Conservation (phyloP, 1,140 invertebrate genomes). For the Mya arenaria region DNA sequence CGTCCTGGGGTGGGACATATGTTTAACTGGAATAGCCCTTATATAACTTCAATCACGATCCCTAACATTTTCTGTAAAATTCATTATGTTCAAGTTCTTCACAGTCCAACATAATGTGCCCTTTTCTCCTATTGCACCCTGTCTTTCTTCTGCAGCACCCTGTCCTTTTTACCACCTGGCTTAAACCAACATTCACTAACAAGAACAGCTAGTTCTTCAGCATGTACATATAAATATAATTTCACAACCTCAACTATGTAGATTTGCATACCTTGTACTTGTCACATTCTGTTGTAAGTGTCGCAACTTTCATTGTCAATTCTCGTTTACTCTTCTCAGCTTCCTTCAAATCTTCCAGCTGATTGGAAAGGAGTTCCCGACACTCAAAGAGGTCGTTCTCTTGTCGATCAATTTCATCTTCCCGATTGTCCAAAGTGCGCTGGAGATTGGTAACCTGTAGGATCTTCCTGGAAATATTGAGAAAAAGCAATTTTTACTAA, state of each 20-base stretch:
- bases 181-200: no score
- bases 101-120: no score
- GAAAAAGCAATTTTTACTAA: no score
- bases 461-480: constrained; percentile 47
- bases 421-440: constrained; percentile 60
- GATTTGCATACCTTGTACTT: constrained; percentile 22
- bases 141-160: no score
- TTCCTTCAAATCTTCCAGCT: constrained; percentile 36
- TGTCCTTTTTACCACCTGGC: no score
- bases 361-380: constrained; percentile 48
- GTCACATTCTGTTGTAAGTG: not conserved
- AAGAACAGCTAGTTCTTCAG: no score
- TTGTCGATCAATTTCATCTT: constrained; percentile 58
- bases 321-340: not conserved
- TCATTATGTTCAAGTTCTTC: no score
- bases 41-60: no score
- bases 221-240: not conserved
- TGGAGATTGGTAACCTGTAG: constrained; percentile 57
- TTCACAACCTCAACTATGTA: not conserved
- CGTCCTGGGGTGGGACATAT: no score
- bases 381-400: constrained; percentile 59
- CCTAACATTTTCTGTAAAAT: no score
- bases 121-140: no score
- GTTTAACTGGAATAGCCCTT: no score
- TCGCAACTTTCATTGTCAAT: not conserved